These are phyloP conservation scores for Drosophila triauraria DNA, from an alignment of 1,140 invertebrate genomes.

Conservation along the genomic window DNA sequence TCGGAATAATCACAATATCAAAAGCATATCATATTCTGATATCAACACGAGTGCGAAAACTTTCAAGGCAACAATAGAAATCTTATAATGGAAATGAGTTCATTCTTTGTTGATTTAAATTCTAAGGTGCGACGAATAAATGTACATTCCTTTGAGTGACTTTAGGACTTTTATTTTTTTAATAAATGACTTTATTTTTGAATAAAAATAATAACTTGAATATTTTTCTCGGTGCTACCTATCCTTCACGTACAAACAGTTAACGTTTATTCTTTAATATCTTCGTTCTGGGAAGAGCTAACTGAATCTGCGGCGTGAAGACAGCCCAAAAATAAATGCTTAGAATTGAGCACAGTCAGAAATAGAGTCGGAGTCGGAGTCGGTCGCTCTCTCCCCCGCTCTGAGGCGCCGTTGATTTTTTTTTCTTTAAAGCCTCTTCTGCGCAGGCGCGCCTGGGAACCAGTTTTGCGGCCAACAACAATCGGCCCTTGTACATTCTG, in stretches of 20 bases:
- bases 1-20: constrained; percentile 12
- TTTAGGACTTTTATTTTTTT: background rate
- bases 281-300: constrained; percentile 55
- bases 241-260: constrained; percentile 15
- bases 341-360: constrained; percentile 70
- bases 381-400: constrained; percentile 38
- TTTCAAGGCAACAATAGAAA: constrained; percentile 4
- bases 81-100: constrained; percentile 6
- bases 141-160: background rate
- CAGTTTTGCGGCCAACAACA: constrained; percentile 64
- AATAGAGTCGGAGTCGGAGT: constrained; percentile 41
- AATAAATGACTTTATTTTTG: background rate
- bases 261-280: constrained; percentile 44
- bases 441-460: constrained; percentile 68
- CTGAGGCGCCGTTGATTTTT: constrained; percentile 43
- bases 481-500: constrained; percentile 58
- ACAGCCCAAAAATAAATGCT: constrained; percentile 51
- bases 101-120: background rate
- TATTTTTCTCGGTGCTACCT: constrained; percentile 2
- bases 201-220: no score
- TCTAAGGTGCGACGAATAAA: background rate
- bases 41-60: constrained; percentile 11
- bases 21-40: constrained; percentile 15
- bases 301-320: constrained; percentile 20
- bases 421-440: constrained; percentile 10